Evolutionary conservation across 2,797 vertebrate genomes (phyloP), one percentile per base, ranked within the genome.

Genomic region (Salmo trutta): DNA sequence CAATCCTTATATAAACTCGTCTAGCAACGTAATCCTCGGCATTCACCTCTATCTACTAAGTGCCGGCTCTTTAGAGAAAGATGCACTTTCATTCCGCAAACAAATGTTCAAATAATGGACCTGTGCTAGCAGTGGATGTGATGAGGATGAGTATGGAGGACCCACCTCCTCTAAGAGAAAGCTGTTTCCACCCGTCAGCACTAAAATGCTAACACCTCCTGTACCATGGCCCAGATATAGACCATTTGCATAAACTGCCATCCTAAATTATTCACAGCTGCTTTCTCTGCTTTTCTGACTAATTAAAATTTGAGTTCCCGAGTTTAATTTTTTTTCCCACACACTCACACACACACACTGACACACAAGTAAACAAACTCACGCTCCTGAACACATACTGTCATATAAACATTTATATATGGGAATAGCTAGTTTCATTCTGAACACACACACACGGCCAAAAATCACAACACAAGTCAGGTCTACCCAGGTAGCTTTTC

Each of bases 191-290:
- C 82, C 82, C 81, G 87, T 91, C 88, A 90, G 89, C 89, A 86
- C 77, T 85, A 88, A 75, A 90, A 86, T 29, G 81, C 86, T 72
- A 85, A 89, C 88, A 92, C 91, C 88, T 91, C 85, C 87, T 90
- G 87, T 84, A 85, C 84, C 81, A 75, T 83, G 88, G 89, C 90
- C 90, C 83, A 91, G 85, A 90, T 91, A 90, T 89, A 81, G 84
- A 78, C 86, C 83, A 91, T 93, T 92, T 92, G 92, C 92, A 93
- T 92, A 90, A 93, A 91, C 83, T 90, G 89, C 89, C 86, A 90
- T 88, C 81, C 89, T 90, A 87, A 93, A 92, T 91, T 91, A 91
- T 91, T 91, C 89, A 93, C 90, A 90, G 88, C 90, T 90, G 89
- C 88, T 86, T 89, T 92, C 90, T 86, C 85, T 77, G 90, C 87